Base-by-base conservation (phyloP, 2,888 invertebrate genomes). In the Prosopocoilus inquinatus region DNA sequence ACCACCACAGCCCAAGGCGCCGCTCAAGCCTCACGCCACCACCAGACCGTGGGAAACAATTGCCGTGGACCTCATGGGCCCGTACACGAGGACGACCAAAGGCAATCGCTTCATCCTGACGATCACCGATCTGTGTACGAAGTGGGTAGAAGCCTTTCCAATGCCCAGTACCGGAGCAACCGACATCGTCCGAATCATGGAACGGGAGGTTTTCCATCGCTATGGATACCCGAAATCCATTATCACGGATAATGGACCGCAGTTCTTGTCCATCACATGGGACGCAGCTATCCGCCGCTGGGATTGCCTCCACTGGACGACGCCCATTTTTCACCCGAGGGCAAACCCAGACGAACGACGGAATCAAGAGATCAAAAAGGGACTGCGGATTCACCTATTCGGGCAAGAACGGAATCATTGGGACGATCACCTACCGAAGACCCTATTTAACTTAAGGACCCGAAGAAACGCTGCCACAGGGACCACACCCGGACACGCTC, bases 291-390 rank as follows among this genome's bases (percentile, higher is more conserved):
- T 53, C 13, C 20, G 50, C 2, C 28, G 55, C 9, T 65, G 64
- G 59, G 53, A 56, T 3, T n/a, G 13, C 1, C 12, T 38, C 4
- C 51, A 50, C 2, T 67, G 65, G 63, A 63, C 63, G 0, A 69
- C 64, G 0, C 55, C 67, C 0, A 54, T 58, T 0, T 65, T 65
- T 44, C 65, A 66, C 44, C 64, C 65, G 1, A 51, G 52, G 32
- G 65, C 64, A 2, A 67, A 65, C 46, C 63, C 64, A 2, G 59
- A 57, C 1, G 60, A 69, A 45, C 16, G 65, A 3, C 50, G 64
- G 3, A 67, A 65, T 39, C 66, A 67, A 33, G 64, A 65, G 15
- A 55, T 68, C 2, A 68, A 67, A 36, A 64, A 66, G 53, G 63
- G 61, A 0, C 49, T 67, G 3, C 47, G 39, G 2, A 8, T 20